A percentile compares a stretch with the other conserved stretches of the same genome.
phyloP scores from a whole-genome alignment of 2,113 vertebrate species.

The Nibea albiflora region DNA sequence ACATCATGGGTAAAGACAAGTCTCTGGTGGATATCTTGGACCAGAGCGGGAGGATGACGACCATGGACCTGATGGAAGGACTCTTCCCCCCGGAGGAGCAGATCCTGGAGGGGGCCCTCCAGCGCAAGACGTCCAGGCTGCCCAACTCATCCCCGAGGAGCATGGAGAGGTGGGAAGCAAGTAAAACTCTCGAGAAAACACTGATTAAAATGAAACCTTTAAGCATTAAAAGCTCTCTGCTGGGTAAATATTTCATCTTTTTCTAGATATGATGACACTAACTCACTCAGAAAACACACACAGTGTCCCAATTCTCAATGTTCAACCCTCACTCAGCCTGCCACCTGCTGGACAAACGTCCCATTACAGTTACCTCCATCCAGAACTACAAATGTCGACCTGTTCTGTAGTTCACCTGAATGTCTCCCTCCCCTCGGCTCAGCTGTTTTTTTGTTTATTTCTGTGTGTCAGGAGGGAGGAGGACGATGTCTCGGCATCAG shows the following conservation, averaged over 20 bases:
- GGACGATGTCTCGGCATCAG: slow-evolving; percentile 57
- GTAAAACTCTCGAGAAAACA: no score
- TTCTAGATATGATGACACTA: no score
- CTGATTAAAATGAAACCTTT: no score
- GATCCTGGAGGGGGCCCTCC: slow-evolving; percentile 89
- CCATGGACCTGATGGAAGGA: slow-evolving; percentile 97
- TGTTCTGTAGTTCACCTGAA: neutral
- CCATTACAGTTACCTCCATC: neutral
- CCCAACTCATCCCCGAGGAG: slow-evolving; percentile 79
- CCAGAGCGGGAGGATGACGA: slow-evolving; percentile 91
- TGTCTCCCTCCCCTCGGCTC: neutral
- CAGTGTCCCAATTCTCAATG: no score
- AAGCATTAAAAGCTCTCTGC: neutral
- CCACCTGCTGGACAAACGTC: slow-evolving; percentile 40
- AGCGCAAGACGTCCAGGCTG: slow-evolving; percentile 88
- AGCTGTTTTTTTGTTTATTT: neutral
- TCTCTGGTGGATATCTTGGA: slow-evolving; percentile 93
- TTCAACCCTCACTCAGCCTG: neutral
- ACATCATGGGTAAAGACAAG: slow-evolving; percentile 93
- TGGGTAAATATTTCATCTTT: no score
- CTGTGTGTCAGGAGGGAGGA: slow-evolving; percentile 82
- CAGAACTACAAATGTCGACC: neutral
- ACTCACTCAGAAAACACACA: no score
- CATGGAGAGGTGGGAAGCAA: slow-evolving; percentile 82
- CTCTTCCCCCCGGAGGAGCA: slow-evolving; percentile 92